A percentile compares a stretch with the other conserved stretches of the same genome.
Conservation (phyloP, 1,140 invertebrate genomes). For the Apis florea region DNA sequence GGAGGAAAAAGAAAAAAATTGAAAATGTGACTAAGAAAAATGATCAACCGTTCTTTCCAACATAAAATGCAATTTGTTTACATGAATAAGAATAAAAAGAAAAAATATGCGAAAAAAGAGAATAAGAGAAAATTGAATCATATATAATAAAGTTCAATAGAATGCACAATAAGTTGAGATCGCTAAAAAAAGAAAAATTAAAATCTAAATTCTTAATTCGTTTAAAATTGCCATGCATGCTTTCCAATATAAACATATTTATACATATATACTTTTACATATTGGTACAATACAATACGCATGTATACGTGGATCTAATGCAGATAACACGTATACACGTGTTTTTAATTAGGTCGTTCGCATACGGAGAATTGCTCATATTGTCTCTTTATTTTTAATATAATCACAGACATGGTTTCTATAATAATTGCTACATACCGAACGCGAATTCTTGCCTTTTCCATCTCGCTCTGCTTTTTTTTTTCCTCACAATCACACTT, state of each 20-base stretch:
- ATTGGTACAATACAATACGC: constrained; percentile 24
- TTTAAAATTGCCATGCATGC: constrained; percentile 47
- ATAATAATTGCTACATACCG: constrained; percentile 71
- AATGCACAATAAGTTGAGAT: constrained; percentile 11
- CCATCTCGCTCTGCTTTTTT: neutral
- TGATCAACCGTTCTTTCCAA: neutral
- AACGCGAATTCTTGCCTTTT: constrained; percentile 55
- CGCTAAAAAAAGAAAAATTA: neutral
- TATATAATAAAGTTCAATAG: neutral
- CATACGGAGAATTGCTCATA: constrained; percentile 64
- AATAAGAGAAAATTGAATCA: neutral
- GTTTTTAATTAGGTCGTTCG: constrained; percentile 61
- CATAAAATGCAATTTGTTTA: neutral
- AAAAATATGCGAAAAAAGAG: neutral
- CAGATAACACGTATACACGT: constrained; percentile 28
- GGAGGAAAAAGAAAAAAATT: neutral
- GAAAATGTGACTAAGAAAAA: neutral
- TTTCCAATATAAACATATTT: constrained; percentile 39
- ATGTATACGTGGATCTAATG: neutral
- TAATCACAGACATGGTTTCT: constrained; percentile 74
- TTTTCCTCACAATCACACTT: constrained; percentile 15
- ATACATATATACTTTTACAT: constrained; percentile 52
- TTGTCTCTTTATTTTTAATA: constrained; percentile 70
- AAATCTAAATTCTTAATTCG: constrained; percentile 24
- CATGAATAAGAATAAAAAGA: too few relatives aligned